Evolutionary conservation across 2,113 vertebrate species (phyloP).

Genomic region (Triplophysa tibetana): DNA sequence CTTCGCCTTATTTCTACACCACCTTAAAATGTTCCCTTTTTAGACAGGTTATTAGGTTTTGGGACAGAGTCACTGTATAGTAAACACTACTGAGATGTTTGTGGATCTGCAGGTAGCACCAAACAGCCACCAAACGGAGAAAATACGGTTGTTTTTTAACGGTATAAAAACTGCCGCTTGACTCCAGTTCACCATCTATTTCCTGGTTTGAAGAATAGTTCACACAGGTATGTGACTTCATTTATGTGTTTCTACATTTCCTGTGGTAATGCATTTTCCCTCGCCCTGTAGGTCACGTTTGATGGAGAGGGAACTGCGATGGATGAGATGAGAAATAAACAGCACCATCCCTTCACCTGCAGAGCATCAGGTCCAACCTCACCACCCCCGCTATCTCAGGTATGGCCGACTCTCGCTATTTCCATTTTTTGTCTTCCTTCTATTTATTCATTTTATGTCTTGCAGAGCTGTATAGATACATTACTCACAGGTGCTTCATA

Average conservation of each 20-base stretch:
- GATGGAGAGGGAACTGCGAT: slow-evolving; percentile 30
- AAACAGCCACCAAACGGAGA: too few relatives aligned
- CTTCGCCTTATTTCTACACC: too few relatives aligned
- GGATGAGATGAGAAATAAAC: slow-evolving; percentile 33
- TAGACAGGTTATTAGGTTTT: too few relatives aligned
- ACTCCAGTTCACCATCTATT: slow-evolving; percentile 20
- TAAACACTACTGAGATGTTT: too few relatives aligned
- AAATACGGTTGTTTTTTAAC: background rate
- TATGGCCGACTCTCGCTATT: background rate
- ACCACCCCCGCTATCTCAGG: slow-evolving; percentile 16
- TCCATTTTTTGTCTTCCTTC: background rate
- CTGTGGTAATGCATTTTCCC: slow-evolving; percentile 21
- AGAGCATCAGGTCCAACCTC: slow-evolving; percentile 33
- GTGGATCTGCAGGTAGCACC: too few relatives aligned
- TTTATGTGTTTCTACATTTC: slow-evolving; percentile 37
- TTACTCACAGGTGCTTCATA: background rate
- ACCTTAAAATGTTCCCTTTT: too few relatives aligned
- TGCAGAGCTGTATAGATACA: background rate
- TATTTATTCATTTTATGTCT: background rate
- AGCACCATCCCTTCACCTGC: slow-evolving; percentile 35
- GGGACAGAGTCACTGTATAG: too few relatives aligned
- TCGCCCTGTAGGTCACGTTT: slow-evolving; percentile 24
- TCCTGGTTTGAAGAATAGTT: slow-evolving; percentile 6
- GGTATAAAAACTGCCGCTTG: slow-evolving; percentile 5
- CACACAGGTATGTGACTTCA: slow-evolving; percentile 14